Evolutionary conservation across 2,888 invertebrate genomes (phyloP).

Genomic region (Beris morrisii): DNA sequence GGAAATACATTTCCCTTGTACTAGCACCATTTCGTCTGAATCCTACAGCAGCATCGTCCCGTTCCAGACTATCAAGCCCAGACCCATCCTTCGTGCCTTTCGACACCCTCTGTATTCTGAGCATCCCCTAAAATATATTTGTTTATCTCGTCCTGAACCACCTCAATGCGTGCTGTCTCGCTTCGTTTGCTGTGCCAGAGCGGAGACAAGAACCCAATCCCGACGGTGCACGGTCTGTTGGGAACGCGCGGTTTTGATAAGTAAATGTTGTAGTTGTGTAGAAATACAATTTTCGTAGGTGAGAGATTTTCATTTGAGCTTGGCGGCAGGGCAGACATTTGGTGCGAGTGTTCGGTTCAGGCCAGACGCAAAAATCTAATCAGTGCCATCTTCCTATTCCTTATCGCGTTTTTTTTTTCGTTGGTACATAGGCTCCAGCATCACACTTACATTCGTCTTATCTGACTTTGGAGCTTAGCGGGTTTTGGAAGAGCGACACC

Average conservation of each 20-base stretch:
- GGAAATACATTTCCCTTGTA: conserved; percentile 10
- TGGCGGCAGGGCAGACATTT: conserved; percentile 48
- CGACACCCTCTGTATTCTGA: not conserved
- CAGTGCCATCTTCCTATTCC: conserved; percentile 16
- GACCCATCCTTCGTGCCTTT: not conserved
- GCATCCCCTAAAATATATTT: conserved; percentile 36
- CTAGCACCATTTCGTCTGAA: conserved; percentile 2
- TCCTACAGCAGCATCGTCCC: conserved; percentile 9
- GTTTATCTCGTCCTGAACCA: conserved; percentile 35
- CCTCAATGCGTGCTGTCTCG: conserved; percentile 29
- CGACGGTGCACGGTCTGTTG: conserved; percentile 39
- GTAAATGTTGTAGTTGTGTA: conserved; percentile 57
- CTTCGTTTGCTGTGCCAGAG: not conserved
- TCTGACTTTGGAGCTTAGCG: too few species aligned
- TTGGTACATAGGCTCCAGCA: too few species aligned
- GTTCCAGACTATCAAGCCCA: conserved; percentile 10
- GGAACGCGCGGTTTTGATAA: conserved; percentile 56
- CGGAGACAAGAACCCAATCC: not conserved
- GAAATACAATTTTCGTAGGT: conserved; percentile 54
- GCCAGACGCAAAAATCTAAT: conserved; percentile 47
- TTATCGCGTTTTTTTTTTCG: too few species aligned
- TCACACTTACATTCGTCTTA: too few species aligned
- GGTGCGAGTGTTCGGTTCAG: conserved; percentile 54
- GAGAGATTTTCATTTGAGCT: conserved; percentile 55
- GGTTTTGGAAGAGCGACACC: too few species aligned